Evolutionary conservation across 2,888 invertebrate genomes (phyloP).

Genomic region (Papilio elwesi): DNA sequence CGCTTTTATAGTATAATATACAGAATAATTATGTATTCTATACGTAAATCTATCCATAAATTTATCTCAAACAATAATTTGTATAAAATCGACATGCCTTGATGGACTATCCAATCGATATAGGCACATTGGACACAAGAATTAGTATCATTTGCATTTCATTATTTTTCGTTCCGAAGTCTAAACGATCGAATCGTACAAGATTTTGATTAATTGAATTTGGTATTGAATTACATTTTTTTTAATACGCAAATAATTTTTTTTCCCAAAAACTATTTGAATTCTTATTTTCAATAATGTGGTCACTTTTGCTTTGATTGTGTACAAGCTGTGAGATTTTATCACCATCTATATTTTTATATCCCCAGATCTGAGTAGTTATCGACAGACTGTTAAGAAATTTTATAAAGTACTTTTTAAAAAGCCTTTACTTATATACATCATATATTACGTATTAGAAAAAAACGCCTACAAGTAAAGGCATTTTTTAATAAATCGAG

Average conservation of each 20-base stretch:
- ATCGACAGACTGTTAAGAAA: no score
- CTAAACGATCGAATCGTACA: not conserved
- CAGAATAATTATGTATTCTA: not conserved
- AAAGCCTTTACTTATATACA: no score
- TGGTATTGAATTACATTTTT: no score
- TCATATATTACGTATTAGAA: no score
- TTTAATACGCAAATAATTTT: not conserved
- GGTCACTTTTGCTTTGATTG: no score
- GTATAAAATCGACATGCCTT: conserved; percentile 1
- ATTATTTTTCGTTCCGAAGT: not conserved
- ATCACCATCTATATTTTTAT: no score
- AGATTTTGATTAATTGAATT: not conserved
- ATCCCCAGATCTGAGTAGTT: no score
- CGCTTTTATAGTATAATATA: not conserved
- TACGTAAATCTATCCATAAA: not conserved
- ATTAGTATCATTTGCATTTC: not conserved
- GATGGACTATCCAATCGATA: conserved; percentile 3
- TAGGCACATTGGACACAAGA: not conserved
- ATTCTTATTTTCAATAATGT: not conserved
- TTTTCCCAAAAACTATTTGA: not conserved
- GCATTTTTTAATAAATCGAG: no score
- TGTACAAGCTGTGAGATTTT: no score
- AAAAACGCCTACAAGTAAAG: no score
- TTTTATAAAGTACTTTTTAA: no score
- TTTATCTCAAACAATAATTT: not conserved